Evolutionary conservation across 2,113 vertebrate genomes (phyloP).

Genomic region (Triplophysa rosa): DNA sequence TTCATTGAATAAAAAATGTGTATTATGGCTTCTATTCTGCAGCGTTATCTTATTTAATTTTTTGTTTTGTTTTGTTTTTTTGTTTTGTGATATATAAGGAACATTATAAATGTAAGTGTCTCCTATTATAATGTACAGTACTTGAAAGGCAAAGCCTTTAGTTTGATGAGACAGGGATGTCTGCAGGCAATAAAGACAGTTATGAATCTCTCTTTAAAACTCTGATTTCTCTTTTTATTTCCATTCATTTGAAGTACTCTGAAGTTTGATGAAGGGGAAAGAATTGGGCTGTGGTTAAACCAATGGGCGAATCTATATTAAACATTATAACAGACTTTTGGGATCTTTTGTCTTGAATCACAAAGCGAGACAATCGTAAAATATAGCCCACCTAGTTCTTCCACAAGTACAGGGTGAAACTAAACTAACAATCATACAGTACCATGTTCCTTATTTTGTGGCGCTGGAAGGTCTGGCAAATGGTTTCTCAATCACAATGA

Average conservation of each 20-base stretch:
- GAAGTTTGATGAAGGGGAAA: neutral
- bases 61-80: too few species aligned
- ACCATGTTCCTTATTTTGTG: neutral
- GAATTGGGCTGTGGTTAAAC: neutral
- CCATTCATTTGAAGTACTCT: neutral
- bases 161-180: slow-evolving; percentile 1
- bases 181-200: slow-evolving; percentile 4
- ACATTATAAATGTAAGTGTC: neutral
- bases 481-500: slow-evolving; percentile 67
- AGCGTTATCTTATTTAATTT: neutral
- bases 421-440: slow-evolving; percentile 12
- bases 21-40: neutral
- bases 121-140: neutral
- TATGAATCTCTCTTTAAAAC: neutral
- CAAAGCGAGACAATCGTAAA: slow-evolving; percentile 39
- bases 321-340: slow-evolving; percentile 15
- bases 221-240: slow-evolving; percentile 26
- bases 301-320: neutral
- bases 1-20: too few species aligned
- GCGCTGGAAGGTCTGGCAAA: slow-evolving; percentile 44
- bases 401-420: slow-evolving; percentile 28
- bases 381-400: slow-evolving; percentile 51
- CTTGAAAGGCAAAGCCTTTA: neutral
- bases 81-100: too few species aligned
- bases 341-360: slow-evolving; percentile 36